Evolutionary conservation across 2,888 invertebrate genomes (phyloP), one percentile per base, ranked within the genome.

Genomic region (Drosophila seclusa): DNA sequence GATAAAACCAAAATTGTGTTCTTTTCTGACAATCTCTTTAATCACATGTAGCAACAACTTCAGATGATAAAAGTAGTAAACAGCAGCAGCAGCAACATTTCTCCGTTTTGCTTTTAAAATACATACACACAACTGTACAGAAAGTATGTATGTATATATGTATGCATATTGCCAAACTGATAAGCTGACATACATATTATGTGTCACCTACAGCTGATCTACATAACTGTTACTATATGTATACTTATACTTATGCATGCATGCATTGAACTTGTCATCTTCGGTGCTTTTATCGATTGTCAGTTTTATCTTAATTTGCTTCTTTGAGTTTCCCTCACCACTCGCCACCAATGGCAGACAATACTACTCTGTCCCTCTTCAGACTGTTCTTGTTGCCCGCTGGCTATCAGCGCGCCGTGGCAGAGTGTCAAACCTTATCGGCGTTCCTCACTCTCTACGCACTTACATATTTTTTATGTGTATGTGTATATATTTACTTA

Each of bases 391-490:
- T 24, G 45, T 34, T 48, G 49, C 53, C 57, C n/a, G 59, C 52
- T 66, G 64, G 52, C 73, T 76, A 73, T 73, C 73, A 78, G 63
- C 52, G 31, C 24, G 48, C 38, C 50, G 24, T 45, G 50, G 34
- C 45, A 32, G 31, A 62, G 75, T 79, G 77, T 76, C 64, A 80
- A 71, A 34, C 64, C 66, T 77, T 77, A 77, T 77, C 77, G 50
- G 60, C 8, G 48, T 4, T 7, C 38, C 50, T 52, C 60, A 45
- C 55, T 24, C 71, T 48, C 50, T 53, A 29, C 49, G 27, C 31
- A 50, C 54, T 65, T 66, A 71, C 58, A 59, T 52, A 73, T 57
- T 49, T 49, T 54, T 32, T 67, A 34, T 67, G 48, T 45, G n/a
- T 49, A 48, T n/a, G 13, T 11, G 50, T 21, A 36, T 7, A 49